A percentile compares a stretch with the other conserved stretches of the same genome.
phyloP scores from a whole-genome alignment of 2,888 invertebrate species.

The Sthenelais limicola region DNA sequence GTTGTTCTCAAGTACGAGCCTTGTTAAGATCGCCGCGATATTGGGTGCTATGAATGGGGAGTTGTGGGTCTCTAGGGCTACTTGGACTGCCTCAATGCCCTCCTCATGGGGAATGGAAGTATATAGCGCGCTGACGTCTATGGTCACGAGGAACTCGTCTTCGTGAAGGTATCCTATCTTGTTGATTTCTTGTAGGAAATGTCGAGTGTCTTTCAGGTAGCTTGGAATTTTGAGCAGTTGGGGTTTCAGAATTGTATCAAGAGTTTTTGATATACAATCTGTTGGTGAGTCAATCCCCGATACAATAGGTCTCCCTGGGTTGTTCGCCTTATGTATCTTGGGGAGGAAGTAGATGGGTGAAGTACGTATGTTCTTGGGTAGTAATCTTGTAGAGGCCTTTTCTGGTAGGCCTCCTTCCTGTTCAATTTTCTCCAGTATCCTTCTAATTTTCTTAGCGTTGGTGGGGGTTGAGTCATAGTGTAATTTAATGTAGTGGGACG shows the following conservation, averaged over 20 bases:
- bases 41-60: neutral
- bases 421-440: neutral
- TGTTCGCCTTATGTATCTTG: neutral
- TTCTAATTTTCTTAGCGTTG: neutral
- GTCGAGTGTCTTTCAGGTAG: neutral
- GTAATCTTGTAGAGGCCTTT: neutral
- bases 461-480: neutral
- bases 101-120: conserved; percentile 15
- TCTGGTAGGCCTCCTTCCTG: neutral
- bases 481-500: neutral
- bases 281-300: neutral
- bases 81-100: neutral
- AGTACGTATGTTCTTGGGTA: neutral
- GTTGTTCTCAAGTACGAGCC: neutral
- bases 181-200: conserved; percentile 12
- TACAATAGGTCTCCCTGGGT: conserved; percentile 11
- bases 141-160: neutral
- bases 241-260: neutral
- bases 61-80: neutral
- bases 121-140: conserved; percentile 9
- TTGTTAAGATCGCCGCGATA: neutral
- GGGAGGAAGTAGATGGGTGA: neutral
- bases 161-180: neutral
- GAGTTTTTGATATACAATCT: neutral
- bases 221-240: neutral